A percentile compares a stretch with the other conserved stretches of the same genome.
Evolutionary conservation across 2,113 vertebrate genomes (phyloP).

Genomic region (Elgaria multicarinata): DNA sequence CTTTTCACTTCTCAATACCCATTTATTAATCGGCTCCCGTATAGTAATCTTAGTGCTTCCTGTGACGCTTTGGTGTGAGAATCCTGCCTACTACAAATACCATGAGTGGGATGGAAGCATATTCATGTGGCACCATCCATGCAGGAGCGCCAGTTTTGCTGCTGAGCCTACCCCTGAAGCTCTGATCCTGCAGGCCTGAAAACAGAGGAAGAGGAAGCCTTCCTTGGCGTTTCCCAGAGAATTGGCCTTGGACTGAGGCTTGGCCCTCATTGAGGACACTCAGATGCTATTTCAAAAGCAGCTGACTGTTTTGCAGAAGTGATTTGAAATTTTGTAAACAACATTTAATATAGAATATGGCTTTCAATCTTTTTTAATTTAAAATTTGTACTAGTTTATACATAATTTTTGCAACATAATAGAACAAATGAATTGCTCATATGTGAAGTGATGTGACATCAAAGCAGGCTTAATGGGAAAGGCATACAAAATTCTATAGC

Average conservation of each 20-base stretch:
- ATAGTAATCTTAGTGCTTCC: background rate
- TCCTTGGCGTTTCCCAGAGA: background rate
- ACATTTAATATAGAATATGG: background rate
- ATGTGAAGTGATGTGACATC: background rate
- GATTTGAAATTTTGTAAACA: too few species aligned
- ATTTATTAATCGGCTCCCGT: too few species aligned
- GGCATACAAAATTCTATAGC: background rate
- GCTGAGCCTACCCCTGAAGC: background rate
- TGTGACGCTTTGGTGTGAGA: too few species aligned
- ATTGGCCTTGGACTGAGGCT: background rate
- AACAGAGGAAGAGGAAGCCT: background rate
- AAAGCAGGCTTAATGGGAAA: background rate
- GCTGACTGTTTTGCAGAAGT: background rate
- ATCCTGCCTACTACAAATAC: background rate
- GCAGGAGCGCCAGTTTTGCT: background rate
- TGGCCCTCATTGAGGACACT: background rate
- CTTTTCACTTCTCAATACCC: background rate
- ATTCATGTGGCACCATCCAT: background rate
- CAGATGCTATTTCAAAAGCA: background rate
- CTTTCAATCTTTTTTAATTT: background rate
- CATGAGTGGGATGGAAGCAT: background rate
- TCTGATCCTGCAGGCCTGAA: background rate
- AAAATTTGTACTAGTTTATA: background rate
- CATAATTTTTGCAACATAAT: background rate
- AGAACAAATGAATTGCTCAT: background rate